Conservation (phyloP, 1,140 invertebrate species). For the Drosophila lowei region DNA sequence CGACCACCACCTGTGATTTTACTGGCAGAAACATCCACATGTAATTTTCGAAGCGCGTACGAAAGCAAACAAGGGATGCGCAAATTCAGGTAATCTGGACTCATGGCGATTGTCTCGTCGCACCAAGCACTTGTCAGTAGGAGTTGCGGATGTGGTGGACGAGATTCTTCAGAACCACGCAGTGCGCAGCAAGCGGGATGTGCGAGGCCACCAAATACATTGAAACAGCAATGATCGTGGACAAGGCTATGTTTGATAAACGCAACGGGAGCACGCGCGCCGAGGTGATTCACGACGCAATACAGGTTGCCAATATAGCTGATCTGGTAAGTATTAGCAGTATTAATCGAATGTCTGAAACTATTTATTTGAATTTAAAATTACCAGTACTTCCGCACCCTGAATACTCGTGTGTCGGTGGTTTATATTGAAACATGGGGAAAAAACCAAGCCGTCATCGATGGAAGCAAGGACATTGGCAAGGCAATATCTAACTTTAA, state of each 20-base stretch:
- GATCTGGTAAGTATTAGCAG: conserved; percentile 90
- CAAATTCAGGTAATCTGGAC: conserved; percentile 90
- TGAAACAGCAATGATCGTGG: conserved; percentile 95
- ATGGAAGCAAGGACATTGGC: conserved; percentile 92
- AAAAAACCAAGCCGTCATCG: conserved; percentile 91
- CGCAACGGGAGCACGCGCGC: conserved; percentile 94
- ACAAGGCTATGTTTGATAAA: conserved; percentile 97
- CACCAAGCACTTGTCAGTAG: conserved; percentile 85
- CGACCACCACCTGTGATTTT: background rate
- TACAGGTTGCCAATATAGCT: conserved; percentile 98
- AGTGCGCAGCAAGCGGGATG: conserved; percentile 88
- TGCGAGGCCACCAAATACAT: conserved; percentile 94
- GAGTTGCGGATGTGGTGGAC: conserved; percentile 72
- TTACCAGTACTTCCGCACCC: conserved; percentile 93
- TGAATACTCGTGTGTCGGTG: conserved; percentile 96
- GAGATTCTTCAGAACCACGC: conserved; percentile 83
- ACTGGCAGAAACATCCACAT: conserved; percentile 95
- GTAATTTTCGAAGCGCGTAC: conserved; percentile 96
- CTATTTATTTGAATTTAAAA: background rate
- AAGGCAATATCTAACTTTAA: conserved; percentile 94
- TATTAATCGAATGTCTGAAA: background rate
- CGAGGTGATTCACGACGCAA: conserved; percentile 96
- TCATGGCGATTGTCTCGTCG: conserved; percentile 86
- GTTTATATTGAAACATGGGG: conserved; percentile 98
- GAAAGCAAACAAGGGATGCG: conserved; percentile 94